Evolutionary conservation across 2,113 vertebrate genomes (phyloP).

Genomic region (Garra rufa): DNA sequence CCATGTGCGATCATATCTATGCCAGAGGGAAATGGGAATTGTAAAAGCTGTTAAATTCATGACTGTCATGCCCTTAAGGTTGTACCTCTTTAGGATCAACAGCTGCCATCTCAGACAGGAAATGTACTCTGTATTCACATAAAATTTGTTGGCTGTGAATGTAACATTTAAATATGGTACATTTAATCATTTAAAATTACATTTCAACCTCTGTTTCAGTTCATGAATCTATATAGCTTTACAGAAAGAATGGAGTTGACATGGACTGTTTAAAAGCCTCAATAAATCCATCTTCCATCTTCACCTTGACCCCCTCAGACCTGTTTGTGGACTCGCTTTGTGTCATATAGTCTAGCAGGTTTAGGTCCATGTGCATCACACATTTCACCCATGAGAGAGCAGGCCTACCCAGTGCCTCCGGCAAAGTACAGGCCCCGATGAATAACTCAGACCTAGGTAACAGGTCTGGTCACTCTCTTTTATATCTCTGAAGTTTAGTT

Average conservation of each 20-base stretch:
- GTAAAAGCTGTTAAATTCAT: neutral
- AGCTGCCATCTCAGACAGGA: neutral
- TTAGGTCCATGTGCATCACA: constrained; percentile 1
- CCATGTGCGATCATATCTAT: neutral
- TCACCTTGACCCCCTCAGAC: neutral
- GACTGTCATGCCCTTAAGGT: constrained; percentile 5
- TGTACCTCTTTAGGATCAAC: constrained; percentile 16
- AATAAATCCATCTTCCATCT: neutral
- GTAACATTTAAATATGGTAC: neutral
- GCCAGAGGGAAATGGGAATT: neutral
- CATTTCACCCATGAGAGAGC: constrained; percentile 4
- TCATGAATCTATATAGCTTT: neutral
- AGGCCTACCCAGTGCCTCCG: neutral
- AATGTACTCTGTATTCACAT: neutral
- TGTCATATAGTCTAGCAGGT: constrained; percentile 18
- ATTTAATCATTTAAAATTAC: neutral
- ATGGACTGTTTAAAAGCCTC: neutral
- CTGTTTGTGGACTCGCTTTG: constrained; percentile 13
- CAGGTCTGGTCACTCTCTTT: neutral
- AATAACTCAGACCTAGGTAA: neutral
- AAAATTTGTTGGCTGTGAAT: neutral
- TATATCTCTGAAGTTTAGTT: neutral
- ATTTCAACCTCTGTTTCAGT: neutral
- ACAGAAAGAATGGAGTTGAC: neutral
- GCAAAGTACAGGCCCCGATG: neutral